Percentiles rank a stretch among this genome's conserved stretches.
These are phyloP conservation scores for Tribolium madens DNA, from an alignment of 1,140 invertebrate species.

Conservation along the genomic window DNA sequence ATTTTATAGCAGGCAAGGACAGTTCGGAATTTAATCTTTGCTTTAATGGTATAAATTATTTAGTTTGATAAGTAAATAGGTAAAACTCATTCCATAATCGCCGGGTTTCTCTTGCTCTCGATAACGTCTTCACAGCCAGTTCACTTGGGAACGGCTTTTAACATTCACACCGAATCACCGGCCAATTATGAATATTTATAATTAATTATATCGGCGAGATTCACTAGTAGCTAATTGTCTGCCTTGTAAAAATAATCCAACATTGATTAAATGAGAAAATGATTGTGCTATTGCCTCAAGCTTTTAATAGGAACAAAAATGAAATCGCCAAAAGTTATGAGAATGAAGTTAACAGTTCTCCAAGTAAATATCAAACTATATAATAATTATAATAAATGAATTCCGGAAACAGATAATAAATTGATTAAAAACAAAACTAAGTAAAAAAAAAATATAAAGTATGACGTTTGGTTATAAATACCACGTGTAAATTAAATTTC, in stretches of 20 bases:
- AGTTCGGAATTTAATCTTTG: slow-evolving; percentile 56
- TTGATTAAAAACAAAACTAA: too few relatives aligned
- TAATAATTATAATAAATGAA: too few relatives aligned
- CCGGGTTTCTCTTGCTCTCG: slow-evolving; percentile 46
- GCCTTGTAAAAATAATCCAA: neutral
- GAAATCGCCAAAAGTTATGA: neutral
- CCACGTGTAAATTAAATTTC: too few relatives aligned
- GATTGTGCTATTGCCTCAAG: neutral
- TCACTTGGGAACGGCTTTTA: slow-evolving; percentile 46
- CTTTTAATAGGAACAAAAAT: neutral
- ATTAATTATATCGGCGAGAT: slow-evolving; percentile 24
- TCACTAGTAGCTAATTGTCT: slow-evolving; percentile 24
- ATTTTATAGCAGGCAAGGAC: slow-evolving; percentile 56
- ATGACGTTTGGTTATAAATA: too few relatives aligned
- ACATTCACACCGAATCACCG: slow-evolving; percentile 8
- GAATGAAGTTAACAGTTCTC: too few relatives aligned
- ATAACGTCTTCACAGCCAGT: slow-evolving; percentile 42
- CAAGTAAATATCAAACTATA: too few relatives aligned
- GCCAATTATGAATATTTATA: slow-evolving; percentile 41
- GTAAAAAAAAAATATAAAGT: too few relatives aligned
- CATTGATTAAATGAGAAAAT: slow-evolving; percentile 23
- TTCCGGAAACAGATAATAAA: too few relatives aligned
- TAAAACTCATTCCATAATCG: slow-evolving; percentile 59
- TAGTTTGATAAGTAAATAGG: slow-evolving; percentile 58
- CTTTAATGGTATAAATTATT: slow-evolving; percentile 60